Evolutionary conservation across 92 coral and sea anemone species (phyloP), one percentile per base, ranked within the genome.

Genomic region (Montipora capitata): DNA sequence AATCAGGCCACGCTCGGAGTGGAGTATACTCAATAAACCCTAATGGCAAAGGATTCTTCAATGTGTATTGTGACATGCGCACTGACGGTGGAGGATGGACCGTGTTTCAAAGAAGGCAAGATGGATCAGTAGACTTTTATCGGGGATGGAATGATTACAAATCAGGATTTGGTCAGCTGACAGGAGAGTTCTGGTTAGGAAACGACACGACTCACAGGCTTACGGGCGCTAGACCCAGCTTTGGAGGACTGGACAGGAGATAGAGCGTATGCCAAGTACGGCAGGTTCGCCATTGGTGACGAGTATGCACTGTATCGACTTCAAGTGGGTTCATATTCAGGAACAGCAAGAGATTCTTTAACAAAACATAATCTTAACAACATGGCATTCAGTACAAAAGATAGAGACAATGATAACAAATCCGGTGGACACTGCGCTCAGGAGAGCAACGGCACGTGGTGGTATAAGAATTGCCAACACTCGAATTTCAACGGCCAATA

Each of bases 271-370:
- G 90, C 93, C 52, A 73, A 85, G 79, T 90, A 90, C 66, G 90
- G 83, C 49, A 85, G 38, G 68, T 85, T 90, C 57, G 81, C 80
- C 66, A 74, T 90, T 80, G 90, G 82, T 85, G 90, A 71, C 79
- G 94, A 85, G 65, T 42, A 83, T 63, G 77, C 84, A 65, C 77
- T 73, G 78, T 90, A 90, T 88, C 68, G 90, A 72, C 82, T 91
- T 61, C 69, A 70, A 54, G 85, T 91, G 66, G 88, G 87, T 58
- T 84, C 84, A 78, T 92, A 79, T 78, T 84, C 88, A 76, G 89
- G 94, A n/a, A 81, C 68, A 48, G 96, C 96, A 79, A 86, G 92
- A 27, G 85, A 94, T 72, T 83, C 96, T 70, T 87, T 93, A 51
- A 18, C 66, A 49, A 3, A 3, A 0, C 76, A 14, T 3, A 0